Conservation (phyloP, 2,113 vertebrate genomes). For the Thamnaconus septentrionalis region DNA sequence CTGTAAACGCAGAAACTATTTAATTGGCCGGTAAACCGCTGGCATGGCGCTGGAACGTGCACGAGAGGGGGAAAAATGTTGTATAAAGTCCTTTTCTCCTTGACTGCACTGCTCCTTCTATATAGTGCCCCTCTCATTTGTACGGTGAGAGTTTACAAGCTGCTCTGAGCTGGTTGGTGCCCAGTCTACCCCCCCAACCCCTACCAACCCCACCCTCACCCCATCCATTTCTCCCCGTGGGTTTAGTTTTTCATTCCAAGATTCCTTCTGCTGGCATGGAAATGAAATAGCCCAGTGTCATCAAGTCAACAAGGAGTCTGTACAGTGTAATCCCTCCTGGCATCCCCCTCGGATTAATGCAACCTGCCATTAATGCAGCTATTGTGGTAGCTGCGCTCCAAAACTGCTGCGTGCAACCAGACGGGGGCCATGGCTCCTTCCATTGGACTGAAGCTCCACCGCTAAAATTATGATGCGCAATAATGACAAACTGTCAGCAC, state of each 20-base stretch:
- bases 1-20: constrained; percentile 54
- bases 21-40: constrained; percentile 41
- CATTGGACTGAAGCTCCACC: constrained; percentile 23
- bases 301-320: constrained; percentile 14
- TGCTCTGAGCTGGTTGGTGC: constrained; percentile 26
- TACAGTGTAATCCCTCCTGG: constrained; percentile 34
- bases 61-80: constrained; percentile 20
- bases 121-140: constrained; percentile 43
- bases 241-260: constrained; percentile 20
- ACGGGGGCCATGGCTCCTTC: constrained; percentile 10
- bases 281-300: constrained; percentile 24
- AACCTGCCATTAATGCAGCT: no score
- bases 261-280: constrained; percentile 39
- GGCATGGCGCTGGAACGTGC: constrained; percentile 16
- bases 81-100: constrained; percentile 28
- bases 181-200: constrained; percentile 33
- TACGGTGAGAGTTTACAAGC: constrained; percentile 37
- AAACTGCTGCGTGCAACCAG: constrained; percentile 1
- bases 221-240: constrained; percentile 1
- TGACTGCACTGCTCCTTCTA: constrained; percentile 9
- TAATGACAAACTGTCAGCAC: constrained; percentile 30
- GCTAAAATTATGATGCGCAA: constrained; percentile 19
- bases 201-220: constrained; percentile 33
- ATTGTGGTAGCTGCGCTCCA: background rate
- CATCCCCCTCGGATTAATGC: constrained; percentile 20